These are phyloP conservation scores for Stictocephala bisonia DNA, from an alignment of 2,888 invertebrate genomes.

Conservation along the genomic window DNA sequence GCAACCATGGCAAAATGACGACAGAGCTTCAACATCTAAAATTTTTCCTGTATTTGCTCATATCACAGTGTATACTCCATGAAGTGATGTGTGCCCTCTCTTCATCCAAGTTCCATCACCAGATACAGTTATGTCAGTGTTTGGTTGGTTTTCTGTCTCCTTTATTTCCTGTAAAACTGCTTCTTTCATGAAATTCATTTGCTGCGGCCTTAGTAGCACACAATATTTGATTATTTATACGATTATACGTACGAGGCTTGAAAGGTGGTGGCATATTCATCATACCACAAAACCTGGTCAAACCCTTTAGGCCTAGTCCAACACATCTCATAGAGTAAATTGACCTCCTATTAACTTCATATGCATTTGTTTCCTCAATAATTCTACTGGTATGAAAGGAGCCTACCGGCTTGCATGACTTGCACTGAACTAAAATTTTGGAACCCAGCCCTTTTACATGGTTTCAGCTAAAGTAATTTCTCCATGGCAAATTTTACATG, in stretches of 20 bases:
- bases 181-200: neutral
- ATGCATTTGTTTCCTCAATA: neutral
- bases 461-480: neutral
- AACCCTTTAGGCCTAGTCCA: slow-evolving; percentile 4
- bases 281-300: slow-evolving; percentile 3
- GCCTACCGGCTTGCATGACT: neutral
- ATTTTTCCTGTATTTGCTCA: slow-evolving; percentile 16
- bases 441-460: neutral
- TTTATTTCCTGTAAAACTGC: slow-evolving; percentile 9
- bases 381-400: neutral
- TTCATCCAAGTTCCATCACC: slow-evolving; percentile 2
- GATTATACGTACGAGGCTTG: neutral
- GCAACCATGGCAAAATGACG: slow-evolving; percentile 24
- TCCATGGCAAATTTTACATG: too few species aligned
- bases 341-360: slow-evolving; percentile 26
- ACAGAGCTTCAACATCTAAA: neutral
- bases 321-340: neutral
- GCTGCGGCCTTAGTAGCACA: neutral
- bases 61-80: neutral
- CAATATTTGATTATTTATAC: neutral
- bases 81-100: slow-evolving; percentile 13
- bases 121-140: slow-evolving; percentile 17
- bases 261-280: slow-evolving; percentile 20
- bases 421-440: neutral
- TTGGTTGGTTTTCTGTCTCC: neutral